These are phyloP conservation scores for Ganaspis brasiliensis DNA, from an alignment of 2,888 invertebrate species.

Conservation along the genomic window DNA sequence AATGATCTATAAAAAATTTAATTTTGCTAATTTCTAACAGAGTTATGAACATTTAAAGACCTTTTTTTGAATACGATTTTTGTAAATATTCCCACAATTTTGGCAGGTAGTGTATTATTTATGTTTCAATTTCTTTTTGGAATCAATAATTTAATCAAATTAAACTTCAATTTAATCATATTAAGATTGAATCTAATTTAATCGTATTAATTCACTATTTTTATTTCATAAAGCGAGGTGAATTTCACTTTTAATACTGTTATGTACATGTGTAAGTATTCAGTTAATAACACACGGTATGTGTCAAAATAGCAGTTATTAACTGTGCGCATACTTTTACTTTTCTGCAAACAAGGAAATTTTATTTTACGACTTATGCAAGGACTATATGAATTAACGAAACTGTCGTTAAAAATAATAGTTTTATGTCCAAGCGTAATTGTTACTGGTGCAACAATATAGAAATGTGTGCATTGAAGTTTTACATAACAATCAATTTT, in stretches of 20 bases:
- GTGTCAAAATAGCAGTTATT: background rate
- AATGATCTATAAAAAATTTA: no score
- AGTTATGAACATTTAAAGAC: no score
- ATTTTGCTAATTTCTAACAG: no score
- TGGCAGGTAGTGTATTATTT: no score
- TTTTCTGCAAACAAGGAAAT: conserved; percentile 1
- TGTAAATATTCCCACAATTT: no score
- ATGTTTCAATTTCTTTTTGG: no score
- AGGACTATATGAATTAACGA: background rate
- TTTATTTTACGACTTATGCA: conserved; percentile 1
- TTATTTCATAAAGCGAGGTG: no score
- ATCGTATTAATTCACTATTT: no score
- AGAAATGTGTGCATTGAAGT: background rate
- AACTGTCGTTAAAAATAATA: background rate
- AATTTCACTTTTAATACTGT: background rate
- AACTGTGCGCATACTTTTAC: background rate
- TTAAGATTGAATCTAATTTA: no score
- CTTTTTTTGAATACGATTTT: no score
- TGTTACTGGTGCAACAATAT: background rate
- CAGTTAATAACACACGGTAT: background rate
- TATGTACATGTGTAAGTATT: background rate
- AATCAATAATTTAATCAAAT: no score
- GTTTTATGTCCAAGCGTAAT: background rate
- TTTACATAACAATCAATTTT: background rate
- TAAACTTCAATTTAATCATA: no score